These are phyloP conservation scores for Hyles euphorbiae DNA, from an alignment of 1,140 invertebrate species.

Conservation along the genomic window DNA sequence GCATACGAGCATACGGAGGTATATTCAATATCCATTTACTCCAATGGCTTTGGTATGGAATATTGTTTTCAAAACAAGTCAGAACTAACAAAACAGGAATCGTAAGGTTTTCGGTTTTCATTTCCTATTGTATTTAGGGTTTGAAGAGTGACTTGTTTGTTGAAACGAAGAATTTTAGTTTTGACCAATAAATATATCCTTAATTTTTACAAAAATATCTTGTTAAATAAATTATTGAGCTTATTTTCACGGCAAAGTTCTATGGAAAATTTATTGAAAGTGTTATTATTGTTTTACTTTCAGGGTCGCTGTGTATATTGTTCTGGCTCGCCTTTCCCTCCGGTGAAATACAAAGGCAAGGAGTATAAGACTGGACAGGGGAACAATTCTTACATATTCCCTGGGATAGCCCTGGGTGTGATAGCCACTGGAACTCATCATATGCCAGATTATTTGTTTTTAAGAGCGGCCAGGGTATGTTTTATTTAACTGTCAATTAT, in stretches of 20 bases:
- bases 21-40: conserved; percentile 1
- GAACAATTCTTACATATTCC: conserved; percentile 97
- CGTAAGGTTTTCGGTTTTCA: too few species aligned
- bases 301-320: conserved; percentile 92
- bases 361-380: conserved; percentile 92
- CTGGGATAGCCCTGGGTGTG: conserved; percentile 91
- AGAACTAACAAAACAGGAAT: too few species aligned
- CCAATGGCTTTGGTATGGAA: too few species aligned
- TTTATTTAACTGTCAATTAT: conserved; percentile 13
- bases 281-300: conserved; percentile 10
- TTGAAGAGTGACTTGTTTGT: too few species aligned
- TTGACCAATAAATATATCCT: too few species aligned
- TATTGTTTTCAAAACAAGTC: too few species aligned
- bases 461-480: conserved; percentile 88
- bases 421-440: conserved; percentile 87
- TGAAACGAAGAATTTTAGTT: too few species aligned
- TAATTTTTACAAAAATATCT: too few species aligned
- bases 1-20: conserved; percentile 91
- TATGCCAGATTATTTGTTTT: conserved; percentile 90
- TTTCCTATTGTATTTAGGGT: too few species aligned
- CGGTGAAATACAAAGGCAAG: conserved; percentile 84
- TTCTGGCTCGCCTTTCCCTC: conserved; percentile 92
- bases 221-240: too few species aligned
- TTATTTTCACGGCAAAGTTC: too few species aligned
- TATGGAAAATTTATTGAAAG: too few species aligned